Evolutionary conservation across 2,888 invertebrate species (phyloP), one percentile per base, ranked within the genome.

Genomic region (Quadroppia sp.): DNA sequence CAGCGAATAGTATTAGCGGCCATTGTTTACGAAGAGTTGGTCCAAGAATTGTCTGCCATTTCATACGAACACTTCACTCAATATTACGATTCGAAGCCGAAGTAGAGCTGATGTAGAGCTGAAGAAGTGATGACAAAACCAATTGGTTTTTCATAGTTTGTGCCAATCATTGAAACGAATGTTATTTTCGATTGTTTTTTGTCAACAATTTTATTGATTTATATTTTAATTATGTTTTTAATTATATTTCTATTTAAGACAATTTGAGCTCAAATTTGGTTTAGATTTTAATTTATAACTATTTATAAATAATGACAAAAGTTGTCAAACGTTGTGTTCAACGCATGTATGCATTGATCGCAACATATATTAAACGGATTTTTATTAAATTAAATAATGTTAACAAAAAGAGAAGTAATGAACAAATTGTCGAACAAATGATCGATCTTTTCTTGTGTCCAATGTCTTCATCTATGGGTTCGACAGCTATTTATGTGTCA

Each of bases 41-140:
- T 95, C 0, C 94, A 95, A 82, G 96, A 97, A 84, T 84, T 98
- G 75, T 92, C 97, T 0, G 94, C 97, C 17, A 86, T 98, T 74
- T 90, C 94, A 77, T 92, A 95, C 82, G 97, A 98, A 82, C 97
- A 98, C 82, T 89, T 92, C 30, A 83, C 86, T 67, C 76, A 77
- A 25, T 67, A 36, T 40, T 67, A 3, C 2, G 67, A 40, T 4
- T 23, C 67, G 11, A 42, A 42, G 23, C 42, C 67, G 23, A 67
- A 42, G 42, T 61, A 61, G 32, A 53, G 53, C 25, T 53, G 9
- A 53, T 25, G 25, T 25, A 11, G 36, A 36, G 6, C 36, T 36
- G 15, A 45, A 23, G 20, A n/a, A 20, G n/a, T n/a, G n/a, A n/a
- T n/a, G n/a, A n/a, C n/a, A n/a, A n/a, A n/a, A n/a, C n/a, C n/a